Evolutionary conservation across 2,888 invertebrate genomes (phyloP).

Genomic region (Synanthedon andrenaeformis): DNA sequence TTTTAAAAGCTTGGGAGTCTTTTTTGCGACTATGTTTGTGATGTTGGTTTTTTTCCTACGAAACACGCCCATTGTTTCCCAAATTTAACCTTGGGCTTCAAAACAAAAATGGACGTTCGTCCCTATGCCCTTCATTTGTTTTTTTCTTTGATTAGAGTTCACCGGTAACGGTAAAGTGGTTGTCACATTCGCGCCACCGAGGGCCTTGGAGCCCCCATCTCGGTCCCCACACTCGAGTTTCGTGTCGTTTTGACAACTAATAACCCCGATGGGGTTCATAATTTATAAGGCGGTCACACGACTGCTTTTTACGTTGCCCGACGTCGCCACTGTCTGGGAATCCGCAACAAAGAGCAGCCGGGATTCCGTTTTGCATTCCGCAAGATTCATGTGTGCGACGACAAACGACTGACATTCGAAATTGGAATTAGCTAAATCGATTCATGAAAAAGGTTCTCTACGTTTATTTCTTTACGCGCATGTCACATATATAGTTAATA

Average conservation of each 20-base stretch:
- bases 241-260: constrained; percentile 59
- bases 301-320: constrained; percentile 55
- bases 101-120: constrained; percentile 37
- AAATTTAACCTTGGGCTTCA: constrained; percentile 16
- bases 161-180: constrained; percentile 50
- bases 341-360: constrained; percentile 59
- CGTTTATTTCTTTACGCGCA: background rate
- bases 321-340: constrained; percentile 62
- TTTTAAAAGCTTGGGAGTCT: too few relatives aligned
- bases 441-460: constrained; percentile 17
- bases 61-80: constrained; percentile 5
- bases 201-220: constrained; percentile 10
- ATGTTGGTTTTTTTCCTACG: constrained; percentile 29
- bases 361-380: constrained; percentile 66
- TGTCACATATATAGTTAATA: too few relatives aligned
- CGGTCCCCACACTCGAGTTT: constrained; percentile 33
- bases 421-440: constrained; percentile 40
- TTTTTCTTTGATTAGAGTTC: constrained; percentile 27
- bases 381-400: constrained; percentile 39
- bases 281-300: constrained; percentile 56
- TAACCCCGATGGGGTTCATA: constrained; percentile 45
- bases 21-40: too few relatives aligned
- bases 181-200: constrained; percentile 27
- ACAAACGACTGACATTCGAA: constrained; percentile 37
- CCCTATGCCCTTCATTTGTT: constrained; percentile 49